phyloP scores from a whole-genome alignment of 2,797 vertebrate species.

The Smutsia temminckii region DNA sequence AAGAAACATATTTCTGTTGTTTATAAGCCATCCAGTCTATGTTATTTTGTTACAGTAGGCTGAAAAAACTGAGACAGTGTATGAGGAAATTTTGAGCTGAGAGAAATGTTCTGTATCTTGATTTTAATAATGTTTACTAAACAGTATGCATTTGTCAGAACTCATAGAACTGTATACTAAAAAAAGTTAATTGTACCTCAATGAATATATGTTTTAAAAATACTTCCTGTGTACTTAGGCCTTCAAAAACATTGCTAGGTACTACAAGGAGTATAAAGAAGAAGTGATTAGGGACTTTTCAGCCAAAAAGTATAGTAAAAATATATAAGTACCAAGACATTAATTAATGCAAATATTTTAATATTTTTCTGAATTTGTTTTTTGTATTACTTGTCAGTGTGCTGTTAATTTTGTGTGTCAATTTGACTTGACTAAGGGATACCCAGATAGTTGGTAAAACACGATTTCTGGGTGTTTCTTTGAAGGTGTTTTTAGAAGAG shows the following conservation, averaged over 20 bases:
- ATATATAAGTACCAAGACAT: neutral
- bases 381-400: neutral
- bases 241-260: neutral
- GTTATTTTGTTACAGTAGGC: neutral
- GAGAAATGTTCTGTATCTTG: neutral
- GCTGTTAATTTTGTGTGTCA: neutral
- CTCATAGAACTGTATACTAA: neutral
- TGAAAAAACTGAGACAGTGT: neutral
- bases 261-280: neutral
- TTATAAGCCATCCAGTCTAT: neutral
- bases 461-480: neutral
- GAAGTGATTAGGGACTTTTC: neutral
- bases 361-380: neutral
- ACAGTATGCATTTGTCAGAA: neutral
- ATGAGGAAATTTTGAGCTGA: neutral
- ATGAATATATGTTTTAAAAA: neutral
- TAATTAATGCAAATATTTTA: neutral
- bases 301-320: neutral
- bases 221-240: neutral
- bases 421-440: neutral
- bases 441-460: neutral
- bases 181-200: neutral
- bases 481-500: neutral
- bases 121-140: neutral
- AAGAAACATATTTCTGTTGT: neutral